A percentile compares a stretch with the other conserved stretches of the same genome.
phyloP scores from a whole-genome alignment of 1,140 invertebrate species.

The Bombus difficillimus region DNA sequence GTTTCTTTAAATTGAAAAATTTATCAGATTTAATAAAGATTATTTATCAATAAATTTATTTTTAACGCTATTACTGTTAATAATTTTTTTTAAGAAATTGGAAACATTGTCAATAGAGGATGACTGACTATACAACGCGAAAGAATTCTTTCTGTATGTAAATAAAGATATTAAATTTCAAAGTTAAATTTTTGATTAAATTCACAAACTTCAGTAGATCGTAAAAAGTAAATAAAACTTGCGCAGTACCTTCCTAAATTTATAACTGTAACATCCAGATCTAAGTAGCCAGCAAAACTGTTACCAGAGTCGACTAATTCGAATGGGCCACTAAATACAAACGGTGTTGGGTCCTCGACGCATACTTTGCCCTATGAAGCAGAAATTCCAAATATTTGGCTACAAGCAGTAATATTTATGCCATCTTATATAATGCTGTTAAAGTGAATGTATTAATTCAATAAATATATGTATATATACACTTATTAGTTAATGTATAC shows the following conservation, averaged over 20 bases:
- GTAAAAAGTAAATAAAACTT: background rate
- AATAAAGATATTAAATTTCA: background rate
- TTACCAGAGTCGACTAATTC: conserved; percentile 51
- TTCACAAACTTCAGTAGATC: background rate
- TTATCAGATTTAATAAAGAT: too few relatives aligned
- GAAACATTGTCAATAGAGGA: too few relatives aligned
- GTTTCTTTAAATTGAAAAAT: too few relatives aligned
- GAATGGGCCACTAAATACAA: conserved; percentile 49
- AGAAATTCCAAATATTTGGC: background rate
- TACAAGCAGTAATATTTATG: too few relatives aligned
- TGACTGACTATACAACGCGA: too few relatives aligned
- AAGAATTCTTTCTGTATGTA: background rate
- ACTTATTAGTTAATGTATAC: background rate
- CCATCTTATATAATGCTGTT: too few relatives aligned
- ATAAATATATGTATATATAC: background rate
- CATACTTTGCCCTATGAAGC: background rate
- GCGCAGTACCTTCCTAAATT: conserved; percentile 46
- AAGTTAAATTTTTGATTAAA: too few relatives aligned
- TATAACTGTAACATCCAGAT: conserved; percentile 22
- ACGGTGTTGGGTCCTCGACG: background rate
- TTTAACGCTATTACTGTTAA: too few relatives aligned
- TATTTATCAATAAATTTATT: too few relatives aligned
- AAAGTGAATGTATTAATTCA: too few relatives aligned
- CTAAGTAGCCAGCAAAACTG: conserved; percentile 47
- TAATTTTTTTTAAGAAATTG: too few relatives aligned